Base-by-base conservation (phyloP, 1,140 invertebrate genomes). In the Caenorhabditis tropicalis region DNA sequence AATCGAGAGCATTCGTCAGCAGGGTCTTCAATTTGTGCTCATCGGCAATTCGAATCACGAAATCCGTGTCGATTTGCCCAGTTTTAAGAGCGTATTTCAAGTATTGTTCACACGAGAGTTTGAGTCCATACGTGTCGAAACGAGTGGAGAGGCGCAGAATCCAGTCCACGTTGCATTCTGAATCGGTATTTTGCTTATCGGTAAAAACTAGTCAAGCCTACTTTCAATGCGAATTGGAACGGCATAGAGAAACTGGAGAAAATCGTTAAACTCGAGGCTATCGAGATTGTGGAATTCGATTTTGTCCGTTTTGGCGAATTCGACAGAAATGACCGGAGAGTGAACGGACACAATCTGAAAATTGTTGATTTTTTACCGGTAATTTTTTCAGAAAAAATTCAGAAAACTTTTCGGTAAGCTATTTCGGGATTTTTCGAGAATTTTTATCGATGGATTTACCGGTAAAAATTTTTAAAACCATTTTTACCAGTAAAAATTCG, bases 301-400 rank as follows among this genome's bases (percentile, higher is more conserved):
- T 1, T 65, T 31, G 21, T 65, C 58, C 3, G 16, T 39, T 9
- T 65, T 39, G 10, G 31, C 58, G 16, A 65, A 65, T 4, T n/a
- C 3, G 5, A 27, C 27, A 16, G 58, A 65, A 16, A 65, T 65
- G 31, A 65, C 58, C 19, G 58, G 58, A 19, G 58, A 65, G 31
- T 65, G 58, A 36, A 65, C 58, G 7, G 58, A 65, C 12, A 65
- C 5, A 36, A 65, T 65, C 58, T 65, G n/a, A 65, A 65, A 36
- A 36, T 19, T 19, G 0, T 29, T 31, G 1, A 9, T 29, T 60
- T 1, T 19, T 60, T 60, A 1, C 0, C 9, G 31, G 4, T 7
- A 60, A 31, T n/a, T n/a, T n/a, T n/a, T n/a, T n/a, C n/a, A n/a
- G n/a, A n/a, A n/a, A n/a, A n/a, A n/a, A n/a, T n/a, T n/a, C n/a